Evolutionary conservation across 2,797 vertebrate species (phyloP), one percentile per base, ranked within the genome.

Genomic region (Pangasius djambal): DNA sequence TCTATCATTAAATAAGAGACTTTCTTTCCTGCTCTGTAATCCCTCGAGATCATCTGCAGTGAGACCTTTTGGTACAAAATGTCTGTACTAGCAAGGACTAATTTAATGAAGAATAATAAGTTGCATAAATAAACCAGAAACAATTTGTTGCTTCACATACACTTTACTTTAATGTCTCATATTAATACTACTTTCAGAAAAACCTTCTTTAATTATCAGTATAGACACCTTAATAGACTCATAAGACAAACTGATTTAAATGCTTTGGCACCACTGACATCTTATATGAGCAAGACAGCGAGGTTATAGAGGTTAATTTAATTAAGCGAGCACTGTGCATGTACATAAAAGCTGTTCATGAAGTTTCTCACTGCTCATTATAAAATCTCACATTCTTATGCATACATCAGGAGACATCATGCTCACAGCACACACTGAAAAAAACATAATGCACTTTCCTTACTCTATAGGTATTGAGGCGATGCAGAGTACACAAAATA

Each of bases 21-120:
- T 50, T 70, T 81, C 37, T 48, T 79, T 34, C 25, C 74, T 89
- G 72, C 50, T 70, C 70, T 57, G 63, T 86, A 79, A 86, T 86
- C 83, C 28, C 52, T 81, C 4, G 28, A 67, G 63, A 20, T 85
- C 59, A 40, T 78, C 34, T 44, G 48, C 16, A 40, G 25, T 85
- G 16, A 78, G 31, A 78, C 20, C 13, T 50, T 59, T 89, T 57
- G 7, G 44, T 8, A 61, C 34, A 75, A 61, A 44, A 74, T 55
- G 70, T 57, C 20, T 72, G 18, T 57, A 44, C 40, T 61, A 86
- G 63, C 65, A 86, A 72, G 50, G 44, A 70, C 5, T 79, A 40
- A 25, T 72, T 70, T 55, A 72, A 72, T 86, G 55, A 18, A 31
- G 40, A 50, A 67, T 22, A 67, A 86, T 40, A 74, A 40, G 55